phyloP scores from a whole-genome alignment of 1,140 invertebrate species.

The Hyposmocoma kahamanoa region DNA sequence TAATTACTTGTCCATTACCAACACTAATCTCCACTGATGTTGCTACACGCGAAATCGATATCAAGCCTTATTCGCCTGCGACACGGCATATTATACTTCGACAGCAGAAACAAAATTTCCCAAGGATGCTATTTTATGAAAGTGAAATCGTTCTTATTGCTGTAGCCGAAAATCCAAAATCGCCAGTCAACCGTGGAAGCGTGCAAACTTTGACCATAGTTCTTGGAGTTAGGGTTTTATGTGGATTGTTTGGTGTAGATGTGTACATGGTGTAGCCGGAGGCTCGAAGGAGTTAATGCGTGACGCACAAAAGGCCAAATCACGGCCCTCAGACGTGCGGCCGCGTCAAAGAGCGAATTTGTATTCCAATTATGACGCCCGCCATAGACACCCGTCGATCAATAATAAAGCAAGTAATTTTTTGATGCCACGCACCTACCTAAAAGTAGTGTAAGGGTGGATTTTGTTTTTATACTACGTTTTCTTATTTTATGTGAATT shows the following conservation, averaged over 20 bases:
- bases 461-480: no score
- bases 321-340: slow-evolving; percentile 49
- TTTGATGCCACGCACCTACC: no score
- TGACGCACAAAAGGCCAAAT: slow-evolving; percentile 70
- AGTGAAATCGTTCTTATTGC: slow-evolving; percentile 56
- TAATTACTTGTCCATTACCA: slow-evolving; percentile 67
- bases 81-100: slow-evolving; percentile 23
- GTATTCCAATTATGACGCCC: slow-evolving; percentile 69
- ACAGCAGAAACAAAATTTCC: slow-evolving; percentile 1
- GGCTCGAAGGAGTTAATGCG: slow-evolving; percentile 66
- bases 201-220: slow-evolving; percentile 21
- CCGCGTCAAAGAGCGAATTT: slow-evolving; percentile 68
- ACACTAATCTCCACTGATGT: slow-evolving; percentile 50
- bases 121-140: slow-evolving; percentile 30
- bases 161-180: slow-evolving; percentile 51
- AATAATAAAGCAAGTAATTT: no score
- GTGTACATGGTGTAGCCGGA: background rate
- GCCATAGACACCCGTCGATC: slow-evolving; percentile 47
- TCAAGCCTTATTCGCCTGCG: slow-evolving; percentile 23
- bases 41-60: slow-evolving; percentile 13
- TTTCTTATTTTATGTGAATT: no score
- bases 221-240: slow-evolving; percentile 24
- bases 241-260: background rate
- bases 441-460: no score
- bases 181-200: slow-evolving; percentile 27